Evolutionary conservation across 1,140 invertebrate species (phyloP), one percentile per base, ranked within the genome.

Genomic region (Agraylea sexmaculata): DNA sequence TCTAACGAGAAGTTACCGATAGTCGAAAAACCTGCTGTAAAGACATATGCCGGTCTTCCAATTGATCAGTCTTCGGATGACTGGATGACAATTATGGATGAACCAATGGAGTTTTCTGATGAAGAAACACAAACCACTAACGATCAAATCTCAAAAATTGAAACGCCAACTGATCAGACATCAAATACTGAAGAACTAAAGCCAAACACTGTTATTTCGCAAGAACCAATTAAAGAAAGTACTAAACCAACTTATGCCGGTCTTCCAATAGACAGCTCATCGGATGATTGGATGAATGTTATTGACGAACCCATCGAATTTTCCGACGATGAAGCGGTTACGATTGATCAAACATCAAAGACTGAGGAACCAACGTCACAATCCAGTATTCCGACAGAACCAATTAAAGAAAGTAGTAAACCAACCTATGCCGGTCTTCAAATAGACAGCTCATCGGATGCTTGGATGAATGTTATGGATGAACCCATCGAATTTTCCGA

Each of bases 41-140:
- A 38, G 27, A 4, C 27, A 15, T 57, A 61, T 46, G 57, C 54
- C 46, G 56, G 57, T 21, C 39, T 60, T 25, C 58, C 57, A 6
- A 54, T 60, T 1, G 56, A 60, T 48, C 43, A 48, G 3, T 53
- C 59, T 10, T 44, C 47, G 5, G 51, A 47, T 40, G 41, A 51
- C 5, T 61, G 60, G 61, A 58, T 61, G 57, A 53, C 55, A 51
- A 59, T 69, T 36, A 43, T 74, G 28, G 70, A 74, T 43, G 65
- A 71, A 47, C 58, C 65, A 34, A 64, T 73, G 40, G 52, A 54
- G n/a, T 62, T 70, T 19, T 59, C 59, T n/a, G 59, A 64, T 35
- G 61, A 66, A 7, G 56, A 60, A 46, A 45, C 25, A 20, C 11
- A 10, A 20, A 33, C 2, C 20, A 25, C 16, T 12, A 34, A 31